Conservation (phyloP, 1,140 invertebrate species). For the Watersipora subatra region DNA sequence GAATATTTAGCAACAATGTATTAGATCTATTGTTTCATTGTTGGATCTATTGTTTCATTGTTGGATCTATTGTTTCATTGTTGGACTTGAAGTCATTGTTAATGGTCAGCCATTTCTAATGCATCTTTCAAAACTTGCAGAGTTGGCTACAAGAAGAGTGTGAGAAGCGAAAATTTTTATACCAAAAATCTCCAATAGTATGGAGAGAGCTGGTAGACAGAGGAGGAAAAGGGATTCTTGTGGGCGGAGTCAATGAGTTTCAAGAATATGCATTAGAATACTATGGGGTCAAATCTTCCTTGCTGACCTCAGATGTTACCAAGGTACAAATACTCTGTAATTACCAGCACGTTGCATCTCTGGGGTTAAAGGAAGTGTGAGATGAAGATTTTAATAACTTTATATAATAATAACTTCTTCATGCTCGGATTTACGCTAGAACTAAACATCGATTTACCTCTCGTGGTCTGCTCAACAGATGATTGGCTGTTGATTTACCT, state of each 20-base stretch:
- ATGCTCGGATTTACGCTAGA: too few relatives aligned
- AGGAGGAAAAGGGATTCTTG: conserved; percentile 39
- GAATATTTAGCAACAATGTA: too few relatives aligned
- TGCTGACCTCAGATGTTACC: conserved; percentile 30
- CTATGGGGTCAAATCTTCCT: conserved; percentile 31
- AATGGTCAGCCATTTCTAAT: too few relatives aligned
- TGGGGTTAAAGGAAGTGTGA: background rate
- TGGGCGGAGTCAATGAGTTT: conserved; percentile 39
- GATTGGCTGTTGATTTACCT: background rate
- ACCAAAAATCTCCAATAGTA: conserved; percentile 35
- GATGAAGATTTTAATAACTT: background rate
- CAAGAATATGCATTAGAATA: conserved; percentile 38
- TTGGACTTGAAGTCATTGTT: too few relatives aligned
- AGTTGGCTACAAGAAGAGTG: background rate
- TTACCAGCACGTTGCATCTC: background rate
- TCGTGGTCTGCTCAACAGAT: background rate
- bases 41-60: too few relatives aligned
- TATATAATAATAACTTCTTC: too few relatives aligned
- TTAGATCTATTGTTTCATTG: too few relatives aligned
- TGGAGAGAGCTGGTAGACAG: conserved; percentile 40
- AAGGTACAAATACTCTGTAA: conserved; percentile 8
- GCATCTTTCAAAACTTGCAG: too few relatives aligned
- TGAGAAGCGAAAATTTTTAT: conserved; percentile 26
- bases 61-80: too few relatives aligned
- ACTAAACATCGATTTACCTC: background rate